These are phyloP conservation scores for Coenonympha glycerion DNA, from an alignment of 2,888 invertebrate species.

Conservation along the genomic window DNA sequence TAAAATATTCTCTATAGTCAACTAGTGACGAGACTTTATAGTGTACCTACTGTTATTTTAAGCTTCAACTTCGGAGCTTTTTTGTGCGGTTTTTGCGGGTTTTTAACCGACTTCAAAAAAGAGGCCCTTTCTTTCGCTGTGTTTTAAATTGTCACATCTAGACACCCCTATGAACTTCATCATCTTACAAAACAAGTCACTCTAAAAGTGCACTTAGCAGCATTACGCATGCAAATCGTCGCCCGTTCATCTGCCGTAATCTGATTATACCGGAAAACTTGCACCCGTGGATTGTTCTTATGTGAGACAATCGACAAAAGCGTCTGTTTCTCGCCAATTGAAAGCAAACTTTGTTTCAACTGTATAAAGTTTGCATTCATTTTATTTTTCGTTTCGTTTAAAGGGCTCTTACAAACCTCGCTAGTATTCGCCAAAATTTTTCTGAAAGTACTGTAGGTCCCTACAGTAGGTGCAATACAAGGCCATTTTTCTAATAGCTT, in stretches of 20 bases:
- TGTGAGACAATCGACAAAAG: constrained; percentile 29
- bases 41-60: too few relatives aligned
- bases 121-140: too few relatives aligned
- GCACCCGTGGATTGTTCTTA: constrained; percentile 28
- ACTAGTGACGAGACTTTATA: too few relatives aligned
- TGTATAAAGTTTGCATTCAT: constrained; percentile 14
- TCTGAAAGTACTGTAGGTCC: neutral
- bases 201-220: constrained; percentile 61
- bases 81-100: too few relatives aligned
- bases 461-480: too few relatives aligned
- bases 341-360: constrained; percentile 12
- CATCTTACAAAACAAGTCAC: constrained; percentile 41
- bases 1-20: too few relatives aligned
- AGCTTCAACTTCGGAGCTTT: too few relatives aligned
- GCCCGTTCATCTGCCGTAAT: constrained; percentile 58
- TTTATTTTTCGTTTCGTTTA: neutral
- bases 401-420: constrained; percentile 3
- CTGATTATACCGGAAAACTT: constrained; percentile 51
- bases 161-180: constrained; percentile 6
- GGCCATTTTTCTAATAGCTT: too few relatives aligned
- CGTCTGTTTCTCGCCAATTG: constrained; percentile 6
- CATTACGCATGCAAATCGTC: constrained; percentile 67
- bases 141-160: constrained; percentile 19
- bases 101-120: too few relatives aligned
- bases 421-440: neutral